A percentile compares a stretch with the other conserved stretches of the same genome.
Conservation (phyloP, 2,113 vertebrate genomes). For the Microcebus ravelobensis region DNA sequence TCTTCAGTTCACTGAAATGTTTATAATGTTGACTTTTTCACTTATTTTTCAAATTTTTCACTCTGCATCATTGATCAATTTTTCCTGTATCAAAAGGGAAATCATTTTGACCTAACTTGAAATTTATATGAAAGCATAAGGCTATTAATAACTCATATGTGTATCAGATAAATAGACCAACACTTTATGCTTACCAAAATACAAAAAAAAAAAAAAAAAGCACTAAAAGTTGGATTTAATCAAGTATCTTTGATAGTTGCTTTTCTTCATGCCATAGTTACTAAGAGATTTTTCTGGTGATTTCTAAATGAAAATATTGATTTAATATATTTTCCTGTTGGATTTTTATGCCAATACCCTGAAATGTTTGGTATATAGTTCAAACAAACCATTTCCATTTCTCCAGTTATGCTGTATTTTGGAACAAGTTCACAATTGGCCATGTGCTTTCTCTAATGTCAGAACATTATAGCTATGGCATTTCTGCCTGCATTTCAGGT, state of each 20-base stretch:
- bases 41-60: constrained; percentile 11
- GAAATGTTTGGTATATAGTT: neutral
- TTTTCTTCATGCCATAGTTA: neutral
- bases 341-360: constrained; percentile 5
- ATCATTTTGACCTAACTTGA: neutral
- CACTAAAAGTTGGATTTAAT: neutral
- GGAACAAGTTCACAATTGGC: neutral
- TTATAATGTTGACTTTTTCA: neutral
- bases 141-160: neutral
- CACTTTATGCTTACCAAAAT: neutral
- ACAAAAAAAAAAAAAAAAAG: neutral
- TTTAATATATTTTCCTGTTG: neutral
- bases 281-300: neutral
- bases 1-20: neutral
- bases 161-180: neutral
- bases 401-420: neutral
- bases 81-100: neutral
- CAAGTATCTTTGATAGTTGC: constrained; percentile 3
- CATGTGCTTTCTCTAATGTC: neutral
- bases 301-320: neutral
- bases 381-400: neutral
- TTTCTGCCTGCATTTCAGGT: neutral
- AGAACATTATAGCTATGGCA: neutral
- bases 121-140: neutral
- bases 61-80: neutral